Evolutionary conservation across 2,113 vertebrate species (phyloP).

Genomic region (Seriola quinqueradiata): DNA sequence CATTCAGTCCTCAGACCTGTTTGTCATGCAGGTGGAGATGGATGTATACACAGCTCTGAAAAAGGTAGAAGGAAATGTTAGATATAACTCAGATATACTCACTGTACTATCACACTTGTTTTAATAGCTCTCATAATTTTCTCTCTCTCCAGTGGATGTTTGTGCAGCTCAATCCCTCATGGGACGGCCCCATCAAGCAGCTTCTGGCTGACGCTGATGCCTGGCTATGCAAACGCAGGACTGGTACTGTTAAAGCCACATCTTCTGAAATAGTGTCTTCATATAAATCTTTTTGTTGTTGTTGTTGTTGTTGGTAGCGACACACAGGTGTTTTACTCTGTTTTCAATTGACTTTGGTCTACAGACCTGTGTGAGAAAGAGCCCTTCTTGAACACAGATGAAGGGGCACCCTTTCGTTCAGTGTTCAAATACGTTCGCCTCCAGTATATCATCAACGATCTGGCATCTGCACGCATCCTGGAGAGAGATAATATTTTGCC

Average conservation of each 20-base stretch:
- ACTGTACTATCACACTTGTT: neutral
- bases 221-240: slow-evolving; percentile 93
- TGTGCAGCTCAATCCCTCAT: slow-evolving; percentile 93
- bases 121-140: neutral
- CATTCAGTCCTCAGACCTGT: slow-evolving; percentile 95
- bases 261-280: neutral
- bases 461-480: slow-evolving; percentile 93
- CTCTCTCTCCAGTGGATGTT: slow-evolving; percentile 93
- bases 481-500: slow-evolving; percentile 93
- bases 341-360: neutral
- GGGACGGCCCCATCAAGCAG: slow-evolving; percentile 95
- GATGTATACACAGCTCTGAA: slow-evolving; percentile 98
- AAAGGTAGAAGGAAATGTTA: slow-evolving; percentile 85
- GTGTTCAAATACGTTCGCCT: slow-evolving; percentile 92
- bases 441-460: slow-evolving; percentile 96
- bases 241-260: slow-evolving; percentile 80
- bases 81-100: neutral
- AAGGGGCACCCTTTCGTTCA: slow-evolving; percentile 84
- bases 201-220: slow-evolving; percentile 92
- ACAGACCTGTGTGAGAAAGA: slow-evolving; percentile 86
- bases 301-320: neutral
- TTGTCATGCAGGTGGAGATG: slow-evolving; percentile 99
- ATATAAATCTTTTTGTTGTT: neutral
- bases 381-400: slow-evolving; percentile 91
- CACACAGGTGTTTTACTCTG: neutral